phyloP scores from a whole-genome alignment of 1,140 invertebrate species.

The Bombus superbus region DNA sequence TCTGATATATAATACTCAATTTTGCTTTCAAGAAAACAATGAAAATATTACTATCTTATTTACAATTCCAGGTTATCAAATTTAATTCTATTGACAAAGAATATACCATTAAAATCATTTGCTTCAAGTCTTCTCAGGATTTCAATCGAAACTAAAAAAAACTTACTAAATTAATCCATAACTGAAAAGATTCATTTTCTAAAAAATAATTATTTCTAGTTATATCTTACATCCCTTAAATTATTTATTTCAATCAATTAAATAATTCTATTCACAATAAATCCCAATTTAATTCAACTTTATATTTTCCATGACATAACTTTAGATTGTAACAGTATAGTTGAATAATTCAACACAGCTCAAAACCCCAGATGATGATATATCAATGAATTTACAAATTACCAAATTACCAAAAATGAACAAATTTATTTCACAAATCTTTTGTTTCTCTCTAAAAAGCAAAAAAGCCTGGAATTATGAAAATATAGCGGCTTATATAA shows the following conservation, averaged over 20 bases:
- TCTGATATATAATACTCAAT: background rate
- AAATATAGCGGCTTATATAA: conserved; percentile 72
- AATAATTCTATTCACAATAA: background rate
- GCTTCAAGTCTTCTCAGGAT: background rate
- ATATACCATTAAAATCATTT: background rate
- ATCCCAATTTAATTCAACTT: background rate
- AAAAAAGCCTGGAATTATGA: conserved; percentile 42
- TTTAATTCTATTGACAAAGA: background rate
- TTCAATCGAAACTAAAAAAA: background rate
- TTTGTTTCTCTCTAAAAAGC: background rate
- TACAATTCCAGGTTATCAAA: too few species aligned
- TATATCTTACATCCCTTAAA: background rate
- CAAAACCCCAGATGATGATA: background rate
- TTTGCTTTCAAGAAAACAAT: background rate
- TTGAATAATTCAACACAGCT: background rate
- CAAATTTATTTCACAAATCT: background rate
- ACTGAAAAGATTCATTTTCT: background rate
- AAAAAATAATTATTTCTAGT: background rate
- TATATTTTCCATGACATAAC: background rate
- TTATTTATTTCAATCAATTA: background rate
- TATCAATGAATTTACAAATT: background rate
- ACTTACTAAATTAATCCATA: background rate
- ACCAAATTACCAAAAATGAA: too few species aligned
- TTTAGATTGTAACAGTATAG: too few species aligned
- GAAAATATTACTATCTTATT: background rate